A percentile compares a stretch with the other conserved stretches of the same genome.
phyloP scores from a whole-genome alignment of 2,113 vertebrate genomes.

The Oncorhynchus mykiss region DNA sequence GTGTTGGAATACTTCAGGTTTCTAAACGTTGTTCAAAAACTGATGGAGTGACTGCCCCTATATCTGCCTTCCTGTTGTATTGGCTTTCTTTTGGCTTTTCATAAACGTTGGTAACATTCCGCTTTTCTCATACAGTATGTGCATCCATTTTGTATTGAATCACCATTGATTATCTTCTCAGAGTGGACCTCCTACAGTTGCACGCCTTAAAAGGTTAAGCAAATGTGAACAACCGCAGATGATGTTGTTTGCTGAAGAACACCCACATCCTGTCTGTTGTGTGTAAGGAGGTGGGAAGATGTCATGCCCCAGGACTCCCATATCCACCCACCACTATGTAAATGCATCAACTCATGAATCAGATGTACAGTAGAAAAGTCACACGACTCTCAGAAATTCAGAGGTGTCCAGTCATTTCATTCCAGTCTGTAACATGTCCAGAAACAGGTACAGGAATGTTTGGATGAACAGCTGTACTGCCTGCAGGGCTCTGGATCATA shows the following conservation, averaged over 20 bases:
- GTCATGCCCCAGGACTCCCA: not conserved
- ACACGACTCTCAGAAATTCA: not conserved
- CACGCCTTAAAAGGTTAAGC: too few species aligned
- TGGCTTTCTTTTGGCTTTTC: not conserved
- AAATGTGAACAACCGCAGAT: not conserved
- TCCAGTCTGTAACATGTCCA: not conserved
- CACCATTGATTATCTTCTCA: not conserved
- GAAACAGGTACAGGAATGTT: not conserved
- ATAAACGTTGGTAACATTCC: not conserved
- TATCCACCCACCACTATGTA: not conserved
- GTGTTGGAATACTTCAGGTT: conserved; percentile 12
- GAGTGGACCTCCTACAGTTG: not conserved
- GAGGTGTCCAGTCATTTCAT: not conserved
- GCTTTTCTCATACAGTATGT: not conserved
- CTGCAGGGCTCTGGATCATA: not conserved
- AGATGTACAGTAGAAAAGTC: not conserved
- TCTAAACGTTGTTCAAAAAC: conserved; percentile 30
- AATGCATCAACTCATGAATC: not conserved
- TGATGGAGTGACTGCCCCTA: too few species aligned
- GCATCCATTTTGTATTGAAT: not conserved
- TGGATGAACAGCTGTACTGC: conserved; percentile 6
- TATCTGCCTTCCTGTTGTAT: not conserved
- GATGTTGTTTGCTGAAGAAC: not conserved
- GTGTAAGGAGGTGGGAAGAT: not conserved
- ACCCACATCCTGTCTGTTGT: not conserved